Base-by-base conservation (phyloP, 2,888 invertebrate genomes). In the Brachyptera risi region DNA sequence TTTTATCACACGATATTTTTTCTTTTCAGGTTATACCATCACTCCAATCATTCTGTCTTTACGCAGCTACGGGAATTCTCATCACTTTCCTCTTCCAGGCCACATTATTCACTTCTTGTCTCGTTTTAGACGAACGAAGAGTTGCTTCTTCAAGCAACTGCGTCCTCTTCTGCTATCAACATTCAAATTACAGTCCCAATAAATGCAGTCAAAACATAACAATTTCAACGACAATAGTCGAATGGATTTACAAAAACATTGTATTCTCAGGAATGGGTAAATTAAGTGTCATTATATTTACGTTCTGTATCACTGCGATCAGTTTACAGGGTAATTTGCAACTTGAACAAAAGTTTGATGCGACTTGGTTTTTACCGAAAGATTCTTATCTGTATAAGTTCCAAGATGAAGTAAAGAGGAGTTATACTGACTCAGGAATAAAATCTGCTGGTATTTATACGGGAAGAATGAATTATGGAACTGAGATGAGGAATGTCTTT, bases 101-200 rank as follows among this genome's bases (percentile, higher is more conserved):
- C 4, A 90, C 91, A n/a, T 88, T 90, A 73, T 92, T 90, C 74
- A 83, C 88, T n/a, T 89, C 89, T 1, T 84, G 87, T 65, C 85
- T 92, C 68, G 82, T 86, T 0, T 72, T 91, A 65, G 92, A 92
- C 69, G 79, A 88, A 60, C 77, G 72, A 69, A 78, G 89, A 70
- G 78, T 87, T 17, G 80, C 82, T 66, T 73, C 72, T 1, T 83
- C 83, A 63, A 76, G 86, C 68, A 88, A 89, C 71, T 84, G 87
- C 1, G 69, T 86, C 47, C 24, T 87, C 1, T 83, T 86, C 59
- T 90, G 88, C 70, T n/a, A n/a, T n/a, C n/a, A n/a, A n/a, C n/a
- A n/a, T n/a, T n/a, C n/a, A n/a, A n/a, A n/a, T n/a, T n/a, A n/a
- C 58, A 64, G 68, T 58, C 73, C 72, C 65, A 68, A 67, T 31